Percentiles rank a stretch among this genome's conserved stretches.
Conservation (phyloP, 1,140 invertebrate genomes). For the Sminthurides bifidus region DNA sequence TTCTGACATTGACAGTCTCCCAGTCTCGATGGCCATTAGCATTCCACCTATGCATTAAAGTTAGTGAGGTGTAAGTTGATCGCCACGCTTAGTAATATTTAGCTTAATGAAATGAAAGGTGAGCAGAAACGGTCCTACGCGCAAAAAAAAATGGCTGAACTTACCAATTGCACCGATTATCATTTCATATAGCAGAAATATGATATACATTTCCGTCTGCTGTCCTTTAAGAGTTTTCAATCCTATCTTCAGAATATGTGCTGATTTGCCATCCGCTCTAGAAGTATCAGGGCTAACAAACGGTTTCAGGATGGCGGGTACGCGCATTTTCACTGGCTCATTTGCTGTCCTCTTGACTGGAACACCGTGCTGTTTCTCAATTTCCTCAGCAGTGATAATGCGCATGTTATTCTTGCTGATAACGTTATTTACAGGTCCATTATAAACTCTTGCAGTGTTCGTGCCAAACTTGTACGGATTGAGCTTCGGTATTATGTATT, state of each 20-base stretch:
- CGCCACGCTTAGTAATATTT: background rate
- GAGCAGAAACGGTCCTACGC: no score
- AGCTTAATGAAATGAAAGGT: no score
- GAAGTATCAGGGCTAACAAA: background rate
- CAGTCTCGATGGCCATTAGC: background rate
- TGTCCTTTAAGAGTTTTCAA: background rate
- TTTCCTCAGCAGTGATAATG: background rate
- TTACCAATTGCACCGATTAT: background rate
- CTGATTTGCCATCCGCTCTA: background rate
- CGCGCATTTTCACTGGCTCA: background rate
- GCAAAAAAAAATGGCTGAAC: no score
- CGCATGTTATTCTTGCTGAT: background rate
- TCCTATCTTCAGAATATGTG: background rate
- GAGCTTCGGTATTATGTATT: no score
- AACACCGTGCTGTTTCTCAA: background rate
- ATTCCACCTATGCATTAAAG: background rate
- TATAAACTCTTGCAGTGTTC: background rate
- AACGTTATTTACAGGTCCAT: background rate
- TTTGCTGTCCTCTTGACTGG: background rate
- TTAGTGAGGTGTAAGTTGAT: background rate
- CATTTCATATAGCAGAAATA: background rate
- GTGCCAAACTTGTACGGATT: no score
- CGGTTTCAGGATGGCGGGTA: background rate
- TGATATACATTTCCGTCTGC: background rate
- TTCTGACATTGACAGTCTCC: background rate